phyloP scores from a whole-genome alignment of 2,797 vertebrate species.

The Thaleichthys pacificus region DNA sequence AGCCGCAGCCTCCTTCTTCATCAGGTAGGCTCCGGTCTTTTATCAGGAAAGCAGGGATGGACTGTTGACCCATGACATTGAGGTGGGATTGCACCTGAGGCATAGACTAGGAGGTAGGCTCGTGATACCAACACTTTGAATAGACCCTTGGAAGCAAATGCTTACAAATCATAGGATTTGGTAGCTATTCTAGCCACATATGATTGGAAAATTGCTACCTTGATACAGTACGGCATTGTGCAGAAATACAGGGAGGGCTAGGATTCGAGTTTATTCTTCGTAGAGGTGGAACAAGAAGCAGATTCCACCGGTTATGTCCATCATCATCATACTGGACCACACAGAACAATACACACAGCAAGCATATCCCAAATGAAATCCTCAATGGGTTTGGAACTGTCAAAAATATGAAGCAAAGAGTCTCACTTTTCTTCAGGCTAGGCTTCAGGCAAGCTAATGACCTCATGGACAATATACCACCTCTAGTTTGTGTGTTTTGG shows the following conservation, averaged over 20 bases:
- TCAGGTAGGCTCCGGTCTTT: slow-evolving; percentile 55
- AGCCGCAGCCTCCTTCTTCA: slow-evolving; percentile 62
- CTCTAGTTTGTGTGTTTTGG: not conserved
- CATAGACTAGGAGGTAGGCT: not conserved
- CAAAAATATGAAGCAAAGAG: not conserved
- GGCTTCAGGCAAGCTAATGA: not conserved
- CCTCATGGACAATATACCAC: not conserved
- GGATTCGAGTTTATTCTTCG: not conserved
- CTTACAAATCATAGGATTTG: too few species aligned
- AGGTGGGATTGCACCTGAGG: not conserved
- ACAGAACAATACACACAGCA: not conserved
- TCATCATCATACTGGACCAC: not conserved
- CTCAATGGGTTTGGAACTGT: not conserved
- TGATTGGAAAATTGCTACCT: not conserved
- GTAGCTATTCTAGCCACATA: not conserved
- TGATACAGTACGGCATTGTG: too few species aligned
- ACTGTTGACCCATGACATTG: not conserved
- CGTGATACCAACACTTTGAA: too few species aligned
- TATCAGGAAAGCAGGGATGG: not conserved
- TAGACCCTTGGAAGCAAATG: too few species aligned
- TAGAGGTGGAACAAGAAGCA: not conserved
- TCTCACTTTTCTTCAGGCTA: not conserved
- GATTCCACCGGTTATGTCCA: too few species aligned
- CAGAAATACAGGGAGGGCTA: too few species aligned
- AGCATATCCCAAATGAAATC: not conserved